A percentile compares a stretch with the other conserved stretches of the same genome.
phyloP scores from a whole-genome alignment of 2,888 invertebrate genomes.

The Prenolepis imparis region DNA sequence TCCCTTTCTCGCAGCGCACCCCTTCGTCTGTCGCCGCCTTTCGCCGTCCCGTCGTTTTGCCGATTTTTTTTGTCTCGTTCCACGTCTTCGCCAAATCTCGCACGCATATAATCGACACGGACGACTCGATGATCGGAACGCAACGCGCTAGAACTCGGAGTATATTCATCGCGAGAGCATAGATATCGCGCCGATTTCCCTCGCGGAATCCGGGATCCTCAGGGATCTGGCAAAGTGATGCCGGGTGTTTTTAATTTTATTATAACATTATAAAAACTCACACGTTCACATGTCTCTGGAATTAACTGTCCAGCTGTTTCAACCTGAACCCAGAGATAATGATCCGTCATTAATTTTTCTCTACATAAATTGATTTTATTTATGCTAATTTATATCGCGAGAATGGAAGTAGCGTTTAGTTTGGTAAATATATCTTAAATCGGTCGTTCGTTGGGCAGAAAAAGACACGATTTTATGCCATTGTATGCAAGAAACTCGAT shows the following conservation, averaged over 20 bases:
- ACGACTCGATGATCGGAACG: slow-evolving; percentile 54
- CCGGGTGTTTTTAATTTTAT: neutral
- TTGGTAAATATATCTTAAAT: neutral
- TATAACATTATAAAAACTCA: slow-evolving; percentile 1
- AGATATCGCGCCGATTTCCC: neutral
- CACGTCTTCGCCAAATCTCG: slow-evolving; percentile 61
- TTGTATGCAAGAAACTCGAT: slow-evolving; percentile 40
- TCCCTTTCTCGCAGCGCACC: slow-evolving; percentile 58
- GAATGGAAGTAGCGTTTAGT: neutral
- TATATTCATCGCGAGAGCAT: neutral
- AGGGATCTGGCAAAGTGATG: neutral
- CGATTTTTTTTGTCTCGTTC: slow-evolving; percentile 22
- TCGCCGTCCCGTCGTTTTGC: slow-evolving; percentile 53
- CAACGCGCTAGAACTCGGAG: neutral
- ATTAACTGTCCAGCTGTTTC: slow-evolving; percentile 6
- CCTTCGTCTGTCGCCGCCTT: slow-evolving; percentile 58
- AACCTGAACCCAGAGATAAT: neutral
- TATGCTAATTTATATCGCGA: slow-evolving; percentile 25
- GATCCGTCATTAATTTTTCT: slow-evolving; percentile 14
- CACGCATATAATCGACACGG: slow-evolving; percentile 50
- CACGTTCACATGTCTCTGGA: neutral
- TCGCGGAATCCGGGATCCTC: neutral
- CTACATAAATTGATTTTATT: slow-evolving; percentile 25
- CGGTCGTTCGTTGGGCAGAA: neutral
- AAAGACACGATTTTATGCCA: slow-evolving; percentile 5